phyloP scores from a whole-genome alignment of 2,113 vertebrate genomes.

The Shinisaurus crocodilurus region DNA sequence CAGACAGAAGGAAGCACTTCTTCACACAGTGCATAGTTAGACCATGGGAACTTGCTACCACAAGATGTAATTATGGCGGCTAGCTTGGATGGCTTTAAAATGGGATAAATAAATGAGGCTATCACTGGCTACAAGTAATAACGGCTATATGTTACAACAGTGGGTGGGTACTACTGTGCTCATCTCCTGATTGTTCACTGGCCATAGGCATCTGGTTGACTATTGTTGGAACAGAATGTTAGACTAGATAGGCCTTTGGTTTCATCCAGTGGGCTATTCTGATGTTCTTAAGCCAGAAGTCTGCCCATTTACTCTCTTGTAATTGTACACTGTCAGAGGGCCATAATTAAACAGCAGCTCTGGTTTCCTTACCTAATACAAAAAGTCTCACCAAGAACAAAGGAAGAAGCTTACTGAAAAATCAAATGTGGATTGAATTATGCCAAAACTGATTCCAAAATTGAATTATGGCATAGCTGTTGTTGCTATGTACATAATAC shows the following conservation, averaged over 20 bases:
- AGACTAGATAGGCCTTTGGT: not conserved
- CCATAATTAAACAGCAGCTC: not conserved
- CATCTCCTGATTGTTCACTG: too few species aligned
- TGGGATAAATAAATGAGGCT: not conserved
- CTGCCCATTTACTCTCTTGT: not conserved
- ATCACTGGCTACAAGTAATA: not conserved
- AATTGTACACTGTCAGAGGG: not conserved
- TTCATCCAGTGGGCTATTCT: not conserved
- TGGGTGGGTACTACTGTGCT: too few species aligned
- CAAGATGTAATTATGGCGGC: too few species aligned
- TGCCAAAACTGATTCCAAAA: too few species aligned
- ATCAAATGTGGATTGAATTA: too few species aligned
- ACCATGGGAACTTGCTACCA: too few species aligned
- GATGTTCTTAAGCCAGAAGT: not conserved
- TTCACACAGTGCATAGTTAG: too few species aligned
- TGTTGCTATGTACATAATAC: not conserved
- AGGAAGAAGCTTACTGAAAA: not conserved
- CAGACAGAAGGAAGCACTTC: too few species aligned
- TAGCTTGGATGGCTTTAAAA: too few species aligned
- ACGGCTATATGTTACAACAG: not conserved
- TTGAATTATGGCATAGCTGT: not conserved
- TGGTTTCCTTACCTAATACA: not conserved
- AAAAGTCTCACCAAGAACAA: not conserved
- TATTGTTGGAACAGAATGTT: not conserved
- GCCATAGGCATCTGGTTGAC: not conserved